A percentile compares a stretch with the other conserved stretches of the same genome.
Conservation (phyloP, 2,888 invertebrate genomes). For the Apamea sordens region DNA sequence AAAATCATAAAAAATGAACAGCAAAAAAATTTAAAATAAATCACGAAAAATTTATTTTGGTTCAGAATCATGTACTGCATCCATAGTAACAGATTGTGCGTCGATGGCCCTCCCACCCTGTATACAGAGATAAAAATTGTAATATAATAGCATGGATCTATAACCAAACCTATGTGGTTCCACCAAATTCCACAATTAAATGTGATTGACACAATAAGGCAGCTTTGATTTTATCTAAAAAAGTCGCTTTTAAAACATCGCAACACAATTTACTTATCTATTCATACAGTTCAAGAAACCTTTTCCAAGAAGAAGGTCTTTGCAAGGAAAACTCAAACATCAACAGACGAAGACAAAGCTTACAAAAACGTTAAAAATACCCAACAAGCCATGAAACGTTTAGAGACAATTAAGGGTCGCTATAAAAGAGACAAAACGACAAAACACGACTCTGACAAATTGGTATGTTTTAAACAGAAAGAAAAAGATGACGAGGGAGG, state of each 20-base stretch:
- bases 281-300: conserved; percentile 11
- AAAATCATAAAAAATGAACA: too few relatives aligned
- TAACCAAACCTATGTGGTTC: not conserved
- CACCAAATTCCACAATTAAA: not conserved
- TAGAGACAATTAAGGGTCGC: conserved; percentile 62
- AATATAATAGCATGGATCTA: not conserved
- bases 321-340: conserved; percentile 36
- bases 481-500: conserved; percentile 35
- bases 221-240: too few relatives aligned
- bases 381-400: conserved; percentile 61
- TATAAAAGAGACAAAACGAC: conserved; percentile 58
- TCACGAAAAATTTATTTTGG: too few relatives aligned
- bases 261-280: not conserved
- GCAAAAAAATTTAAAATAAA: too few relatives aligned
- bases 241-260: not conserved
- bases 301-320: not conserved
- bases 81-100: too few relatives aligned
- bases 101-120: too few relatives aligned
- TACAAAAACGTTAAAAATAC: conserved; percentile 39
- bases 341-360: conserved; percentile 33
- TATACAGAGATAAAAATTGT: not conserved
- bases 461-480: conserved; percentile 51
- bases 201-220: too few relatives aligned
- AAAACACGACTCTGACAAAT: conserved; percentile 61
- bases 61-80: too few relatives aligned